Evolutionary conservation across 2,888 invertebrate species (phyloP), one percentile per base, ranked within the genome.

Genomic region (Drosophila phalerata): DNA sequence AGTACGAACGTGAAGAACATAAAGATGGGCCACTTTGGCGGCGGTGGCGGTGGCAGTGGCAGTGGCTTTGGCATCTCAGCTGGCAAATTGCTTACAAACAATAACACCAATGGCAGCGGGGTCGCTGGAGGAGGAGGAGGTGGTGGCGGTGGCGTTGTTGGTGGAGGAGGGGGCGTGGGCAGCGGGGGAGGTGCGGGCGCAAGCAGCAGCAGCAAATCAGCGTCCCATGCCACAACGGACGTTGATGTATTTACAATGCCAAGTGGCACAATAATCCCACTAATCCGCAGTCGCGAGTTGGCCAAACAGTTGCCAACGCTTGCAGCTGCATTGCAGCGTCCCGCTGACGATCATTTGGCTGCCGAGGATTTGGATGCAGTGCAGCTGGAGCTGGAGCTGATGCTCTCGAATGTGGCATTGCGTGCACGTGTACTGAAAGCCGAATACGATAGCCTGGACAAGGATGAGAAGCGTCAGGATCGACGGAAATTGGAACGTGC

Each of bases 301-400:
- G 92, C 93, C 37, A 93, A 94, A 53, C 93, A 94, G 69, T 92
- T 97, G 69, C 96, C 96, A 9, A 94, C 95, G 42, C 96, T 96
- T 81, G 93, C 94, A 6, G 93, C 94, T 89, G 94, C 96, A 25
- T 92, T 96, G 52, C 94, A 94, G 11, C 94, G 96, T 61, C 94
- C 95, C 34, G 93, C 94, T 2, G 96, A 96, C 66, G 97, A 97
- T 87, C 95, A 95, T 4, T 95, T 98, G 69, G 96, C 95, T 17
- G 96, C 97, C 94, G 98, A 98, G 84, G 98, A 98, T 90, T 93
- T 98, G 51, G 98, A 98, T 91, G 94, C 95, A 1, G 93, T 98
- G 10, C 98, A 98, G 91, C 93, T 96, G 55, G 98, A 98, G 91
- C 92, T 98, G 55, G 98, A 98, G 92, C 95, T 96, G 22, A 93